Evolutionary conservation across 2,113 vertebrate genomes (phyloP).

Genomic region (Hylia prasina): DNA sequence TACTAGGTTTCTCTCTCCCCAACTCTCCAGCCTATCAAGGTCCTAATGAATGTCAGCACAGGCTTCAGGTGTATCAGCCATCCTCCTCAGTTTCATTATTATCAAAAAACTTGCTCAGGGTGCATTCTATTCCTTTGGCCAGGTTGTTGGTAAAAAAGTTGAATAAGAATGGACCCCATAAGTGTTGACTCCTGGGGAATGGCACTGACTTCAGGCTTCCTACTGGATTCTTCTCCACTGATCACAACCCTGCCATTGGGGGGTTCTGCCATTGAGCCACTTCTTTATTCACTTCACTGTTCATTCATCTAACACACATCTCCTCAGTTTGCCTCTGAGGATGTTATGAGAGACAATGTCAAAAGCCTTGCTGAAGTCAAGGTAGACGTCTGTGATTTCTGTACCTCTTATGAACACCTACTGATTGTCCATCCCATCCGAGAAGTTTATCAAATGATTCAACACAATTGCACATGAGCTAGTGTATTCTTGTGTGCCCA

Average conservation of each 20-base stretch:
- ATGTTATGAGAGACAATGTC: not conserved
- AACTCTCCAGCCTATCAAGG: not conserved
- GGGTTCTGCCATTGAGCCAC: not conserved
- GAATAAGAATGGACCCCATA: not conserved
- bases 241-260: not conserved
- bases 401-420: not conserved
- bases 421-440: not conserved
- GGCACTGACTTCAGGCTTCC: not conserved
- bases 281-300: not conserved
- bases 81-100: rapidly evolving
- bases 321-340: not conserved
- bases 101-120: not conserved
- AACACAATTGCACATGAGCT: not conserved
- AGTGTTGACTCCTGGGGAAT: not conserved
- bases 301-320: not conserved
- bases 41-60: not conserved
- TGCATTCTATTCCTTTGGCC: not conserved
- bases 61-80: not conserved
- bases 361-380: not conserved
- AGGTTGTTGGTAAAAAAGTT: not conserved
- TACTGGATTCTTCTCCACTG: not conserved
- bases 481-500: not conserved
- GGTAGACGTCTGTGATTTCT: not conserved
- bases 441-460: not conserved
- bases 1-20: not conserved